Percentiles rank a stretch among this genome's conserved stretches.
These are phyloP conservation scores for Acanthurus leucopareius DNA, from an alignment of 2,797 vertebrate species.

Conservation along the genomic window DNA sequence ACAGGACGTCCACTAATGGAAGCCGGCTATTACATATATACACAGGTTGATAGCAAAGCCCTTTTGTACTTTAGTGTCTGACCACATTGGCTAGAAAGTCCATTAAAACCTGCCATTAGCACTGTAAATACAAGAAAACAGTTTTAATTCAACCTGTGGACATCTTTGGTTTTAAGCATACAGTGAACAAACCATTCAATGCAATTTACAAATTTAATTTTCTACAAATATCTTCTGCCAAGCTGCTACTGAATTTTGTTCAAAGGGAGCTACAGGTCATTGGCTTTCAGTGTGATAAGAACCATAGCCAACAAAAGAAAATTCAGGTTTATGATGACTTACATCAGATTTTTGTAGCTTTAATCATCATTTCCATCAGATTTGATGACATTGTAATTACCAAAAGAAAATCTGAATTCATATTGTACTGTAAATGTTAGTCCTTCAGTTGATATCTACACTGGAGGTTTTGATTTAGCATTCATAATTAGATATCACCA, in stretches of 20 bases:
- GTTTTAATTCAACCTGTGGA: neutral
- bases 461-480: no score
- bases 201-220: neutral
- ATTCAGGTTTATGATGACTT: neutral
- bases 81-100: neutral
- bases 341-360: neutral
- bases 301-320: neutral
- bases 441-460: no score
- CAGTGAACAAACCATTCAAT: neutral
- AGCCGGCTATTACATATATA: constrained; percentile 32
- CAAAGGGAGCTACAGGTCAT: neutral
- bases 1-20: constrained; percentile 58
- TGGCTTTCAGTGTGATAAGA: neutral
- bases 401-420: no score
- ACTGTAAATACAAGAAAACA: neutral
- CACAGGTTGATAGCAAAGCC: neutral
- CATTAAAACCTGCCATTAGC: neutral
- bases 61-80: neutral
- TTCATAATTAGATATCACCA: no score
- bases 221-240: neutral
- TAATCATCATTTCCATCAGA: no score
- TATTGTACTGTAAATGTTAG: no score
- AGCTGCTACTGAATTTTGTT: neutral
- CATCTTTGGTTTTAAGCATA: no score
- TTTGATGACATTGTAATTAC: neutral